A percentile compares a stretch with the other conserved stretches of the same genome.
These are phyloP conservation scores for Choreutis nemorana DNA, from an alignment of 2,888 invertebrate species.

Conservation along the genomic window DNA sequence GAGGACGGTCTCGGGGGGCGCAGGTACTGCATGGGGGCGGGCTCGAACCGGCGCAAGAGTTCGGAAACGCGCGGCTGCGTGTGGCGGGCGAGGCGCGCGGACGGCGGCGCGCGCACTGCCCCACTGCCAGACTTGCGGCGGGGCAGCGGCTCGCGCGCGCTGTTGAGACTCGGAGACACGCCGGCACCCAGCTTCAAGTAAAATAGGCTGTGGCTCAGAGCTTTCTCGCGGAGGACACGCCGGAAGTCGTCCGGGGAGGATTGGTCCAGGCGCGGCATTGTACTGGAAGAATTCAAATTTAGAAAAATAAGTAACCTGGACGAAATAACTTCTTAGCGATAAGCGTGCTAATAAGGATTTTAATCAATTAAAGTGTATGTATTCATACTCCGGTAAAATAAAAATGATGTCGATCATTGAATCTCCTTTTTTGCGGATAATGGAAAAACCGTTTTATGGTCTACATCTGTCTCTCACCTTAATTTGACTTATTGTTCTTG, in stretches of 20 bases:
- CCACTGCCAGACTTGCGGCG: slow-evolving; percentile 31
- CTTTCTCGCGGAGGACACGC: slow-evolving; percentile 55
- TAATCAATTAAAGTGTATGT: too few species aligned
- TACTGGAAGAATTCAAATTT: slow-evolving; percentile 20
- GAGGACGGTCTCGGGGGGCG: slow-evolving; percentile 51
- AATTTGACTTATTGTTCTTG: too few species aligned
- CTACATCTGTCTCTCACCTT: too few species aligned
- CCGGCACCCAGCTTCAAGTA: slow-evolving; percentile 54
- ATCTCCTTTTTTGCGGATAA: too few species aligned
- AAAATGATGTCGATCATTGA: too few species aligned
- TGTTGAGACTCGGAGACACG: slow-evolving; percentile 24
- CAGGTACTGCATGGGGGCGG: slow-evolving; percentile 56
- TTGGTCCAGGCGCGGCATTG: slow-evolving; percentile 51
- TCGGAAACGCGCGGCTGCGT: slow-evolving; percentile 54
- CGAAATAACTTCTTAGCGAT: too few species aligned
- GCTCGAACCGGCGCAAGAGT: slow-evolving; percentile 49
- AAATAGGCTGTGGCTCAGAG: slow-evolving; percentile 56
- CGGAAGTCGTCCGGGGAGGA: slow-evolving; percentile 52
- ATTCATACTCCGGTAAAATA: too few species aligned
- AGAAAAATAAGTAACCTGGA: slow-evolving; percentile 11
- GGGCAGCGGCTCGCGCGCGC: slow-evolving; percentile 22
- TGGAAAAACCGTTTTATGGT: too few species aligned
- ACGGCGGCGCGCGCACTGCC: slow-evolving; percentile 42
- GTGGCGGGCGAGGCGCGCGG: slow-evolving; percentile 38
- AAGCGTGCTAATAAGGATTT: too few species aligned